Evolutionary conservation across 23 tunicate genomes (phyloP).

Genomic region (Corella eumyota): DNA sequence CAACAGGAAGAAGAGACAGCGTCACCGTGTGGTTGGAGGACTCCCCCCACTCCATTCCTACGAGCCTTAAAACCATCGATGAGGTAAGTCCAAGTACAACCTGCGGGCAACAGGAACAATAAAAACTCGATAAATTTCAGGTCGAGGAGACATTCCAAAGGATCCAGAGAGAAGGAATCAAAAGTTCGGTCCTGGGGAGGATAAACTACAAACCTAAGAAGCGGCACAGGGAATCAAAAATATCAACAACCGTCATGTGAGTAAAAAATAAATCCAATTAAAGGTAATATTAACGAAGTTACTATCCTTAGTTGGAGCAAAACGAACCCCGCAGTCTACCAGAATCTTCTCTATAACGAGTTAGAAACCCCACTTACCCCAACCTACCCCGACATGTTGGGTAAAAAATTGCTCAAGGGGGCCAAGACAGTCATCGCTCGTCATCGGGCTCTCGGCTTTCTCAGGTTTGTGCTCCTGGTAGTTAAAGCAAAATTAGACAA

Average conservation of each 20-base stretch:
- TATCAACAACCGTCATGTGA: constrained; percentile 11
- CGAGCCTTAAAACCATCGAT: background rate
- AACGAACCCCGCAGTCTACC: constrained; percentile 18
- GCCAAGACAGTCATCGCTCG: constrained; percentile 6
- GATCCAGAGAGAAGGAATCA: constrained; percentile 13
- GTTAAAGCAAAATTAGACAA: no score
- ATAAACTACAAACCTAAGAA: constrained; percentile 43
- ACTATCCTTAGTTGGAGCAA: constrained; percentile 21
- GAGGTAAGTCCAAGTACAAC: constrained; percentile 2
- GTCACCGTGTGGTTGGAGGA: constrained; percentile 15
- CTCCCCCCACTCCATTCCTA: constrained; percentile 7
- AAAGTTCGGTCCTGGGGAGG: constrained; percentile 24
- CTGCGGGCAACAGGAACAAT: background rate
- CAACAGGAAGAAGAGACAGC: constrained; percentile 8
- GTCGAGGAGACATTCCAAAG: constrained; percentile 15
- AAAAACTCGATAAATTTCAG: background rate
- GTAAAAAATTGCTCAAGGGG: background rate
- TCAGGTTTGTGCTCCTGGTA: constrained; percentile 5
- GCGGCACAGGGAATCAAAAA: constrained; percentile 23
- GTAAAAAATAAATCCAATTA: background rate
- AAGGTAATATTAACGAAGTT: no score
- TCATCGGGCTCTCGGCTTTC: background rate
- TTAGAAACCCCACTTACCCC: constrained; percentile 9
- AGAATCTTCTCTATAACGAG: constrained; percentile 16
- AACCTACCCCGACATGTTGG: constrained; percentile 14